Base-by-base conservation (phyloP, 2,888 invertebrate genomes). In the Encarsia formosa region DNA sequence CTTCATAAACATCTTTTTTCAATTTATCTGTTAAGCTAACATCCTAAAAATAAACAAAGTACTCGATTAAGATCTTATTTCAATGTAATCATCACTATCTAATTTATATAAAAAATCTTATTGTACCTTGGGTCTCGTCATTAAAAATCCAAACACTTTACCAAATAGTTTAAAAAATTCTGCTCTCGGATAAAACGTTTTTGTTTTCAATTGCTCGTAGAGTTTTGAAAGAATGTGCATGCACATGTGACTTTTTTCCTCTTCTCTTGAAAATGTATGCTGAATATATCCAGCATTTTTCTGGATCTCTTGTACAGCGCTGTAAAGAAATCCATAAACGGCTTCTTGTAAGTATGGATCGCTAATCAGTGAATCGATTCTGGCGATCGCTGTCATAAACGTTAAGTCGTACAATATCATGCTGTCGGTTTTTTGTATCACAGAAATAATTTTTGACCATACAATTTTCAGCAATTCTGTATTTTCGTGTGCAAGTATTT, bases 81-180 rank as follows among this genome's bases (percentile, higher is more conserved):
- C n/a, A n/a, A n/a, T n/a, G n/a, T n/a, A n/a, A n/a, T n/a, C n/a
- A n/a, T n/a, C n/a, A 34, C n/a, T n/a, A n/a, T n/a, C n/a, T n/a
- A 34, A 31, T 18, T 43, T 5, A 40, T 41, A 19, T 20, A 2
- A 35, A 45, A 37, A 26, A 23, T 26, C n/a, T n/a, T n/a, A n/a
- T 23, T 37, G 15, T 61, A 63, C 64, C 58, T 59, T 57, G 5
- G 37, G 49, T 32, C 44, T 48, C 5, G 49, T 40, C 18, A 54
- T 48, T 39, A 64, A 48, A 39, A 58, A 58, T 18, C 62, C 61
- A 52, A 63, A 67, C 8, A 61, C 54, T 61, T 66, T 65, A 9
- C 67, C 67, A 4, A 70, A 54, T 13, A 69, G 49, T 55, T 64
- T 63, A 16, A 70, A 54, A 49, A 65, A 69, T 54, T 57, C 63